Percentiles rank a stretch among this genome's conserved stretches.
phyloP scores from a whole-genome alignment of 2,113 vertebrate species.

The Alethe diademata region DNA sequence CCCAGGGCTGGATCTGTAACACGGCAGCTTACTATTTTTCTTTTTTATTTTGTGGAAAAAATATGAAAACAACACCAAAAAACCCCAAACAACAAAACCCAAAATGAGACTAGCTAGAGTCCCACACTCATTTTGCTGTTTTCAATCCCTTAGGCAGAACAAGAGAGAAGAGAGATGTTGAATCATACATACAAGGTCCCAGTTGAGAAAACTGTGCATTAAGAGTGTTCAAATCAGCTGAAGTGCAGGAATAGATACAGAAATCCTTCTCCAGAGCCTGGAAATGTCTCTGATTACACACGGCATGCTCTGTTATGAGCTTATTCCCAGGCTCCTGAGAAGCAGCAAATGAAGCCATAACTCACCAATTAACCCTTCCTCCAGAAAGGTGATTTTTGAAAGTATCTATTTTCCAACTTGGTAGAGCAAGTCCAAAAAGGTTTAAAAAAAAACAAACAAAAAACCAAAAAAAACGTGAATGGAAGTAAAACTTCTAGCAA shows the following conservation, averaged over 20 bases:
- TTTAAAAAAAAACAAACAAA: neutral
- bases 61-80: neutral
- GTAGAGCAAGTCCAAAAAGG: neutral
- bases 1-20: neutral
- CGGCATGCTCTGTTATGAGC: neutral
- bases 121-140: neutral
- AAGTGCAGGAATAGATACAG: neutral
- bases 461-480: neutral
- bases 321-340: neutral
- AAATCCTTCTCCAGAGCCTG: neutral
- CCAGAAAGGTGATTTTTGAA: neutral
- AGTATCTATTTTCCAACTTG: neutral
- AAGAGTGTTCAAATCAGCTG: neutral
- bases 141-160: neutral
- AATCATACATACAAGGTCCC: neutral
- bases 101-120: neutral
- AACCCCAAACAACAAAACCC: neutral
- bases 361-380: neutral
- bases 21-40: neutral
- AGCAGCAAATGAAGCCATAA: constrained; percentile 2
- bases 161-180: neutral
- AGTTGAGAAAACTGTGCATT: neutral
- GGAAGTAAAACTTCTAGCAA: neutral
- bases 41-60: neutral
- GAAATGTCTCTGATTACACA: neutral